Base-by-base conservation (phyloP, 2,113 vertebrate genomes). In the Chaetorhynchus papuensis region DNA sequence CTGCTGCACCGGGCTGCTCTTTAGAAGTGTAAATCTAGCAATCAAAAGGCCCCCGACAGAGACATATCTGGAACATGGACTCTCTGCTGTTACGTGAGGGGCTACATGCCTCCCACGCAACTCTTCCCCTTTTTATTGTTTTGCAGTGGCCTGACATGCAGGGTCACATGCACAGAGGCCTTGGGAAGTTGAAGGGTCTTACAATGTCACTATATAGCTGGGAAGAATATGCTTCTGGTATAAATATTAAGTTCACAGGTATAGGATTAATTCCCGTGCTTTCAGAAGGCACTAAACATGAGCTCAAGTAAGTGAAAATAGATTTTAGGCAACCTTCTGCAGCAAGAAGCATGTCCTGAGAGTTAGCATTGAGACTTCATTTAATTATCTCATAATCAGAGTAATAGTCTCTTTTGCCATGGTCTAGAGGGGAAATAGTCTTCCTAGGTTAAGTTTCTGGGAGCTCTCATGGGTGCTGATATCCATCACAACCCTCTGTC, bases 401-500 rank as follows among this genome's bases (percentile, higher is more conserved):
- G 15, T 68, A 78, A 95, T 31, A 85, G 63, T 57, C 14, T 76
- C 45, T 80, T 90, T 90, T 80, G n/a, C 39, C 18, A 13, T 74
- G 47, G 59, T 90, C 71, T 69, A 83, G 56, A 90, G 54, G 16
- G 50, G 63, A 85, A 88, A 83, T 42, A 86, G 63, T 74, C 83
- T 83, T 69, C 66, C 44, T 41, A 54, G 54, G 49, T 85, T 91
- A 87, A 47, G 31, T 61, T 61, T 87, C 86, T 89, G 39, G 70
- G 27, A 85, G 56, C 26, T 93, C 12, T 93, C 50, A 26, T 41
- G 44, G 60, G 75, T 89, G 53, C 98, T 98, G 96, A 94, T 97
- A 97, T 98, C 97, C 96, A 97, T 98, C 98, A 98, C 95, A 97
- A 96, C 91, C 88, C 89, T 90, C 78, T 70, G 91, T 97, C 96